Conservation (phyloP, 1,140 invertebrate genomes). For the Drosophila nannoptera region DNA sequence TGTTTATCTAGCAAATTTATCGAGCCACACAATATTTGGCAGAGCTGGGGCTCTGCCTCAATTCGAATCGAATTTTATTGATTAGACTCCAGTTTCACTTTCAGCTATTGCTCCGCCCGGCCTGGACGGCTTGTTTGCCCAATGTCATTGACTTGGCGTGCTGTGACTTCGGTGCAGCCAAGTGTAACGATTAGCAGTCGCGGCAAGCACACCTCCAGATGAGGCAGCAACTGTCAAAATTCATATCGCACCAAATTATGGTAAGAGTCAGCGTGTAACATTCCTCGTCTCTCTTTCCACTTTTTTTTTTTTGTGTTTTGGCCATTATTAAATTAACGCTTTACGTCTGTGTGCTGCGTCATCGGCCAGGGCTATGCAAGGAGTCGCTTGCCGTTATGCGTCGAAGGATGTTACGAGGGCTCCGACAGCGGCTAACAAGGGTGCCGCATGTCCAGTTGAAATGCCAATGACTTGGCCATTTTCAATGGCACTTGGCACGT, state of each 20-base stretch:
- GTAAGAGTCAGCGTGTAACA: slow-evolving; percentile 39
- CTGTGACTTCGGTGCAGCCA: slow-evolving; percentile 70
- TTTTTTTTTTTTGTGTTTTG: slow-evolving; percentile 43
- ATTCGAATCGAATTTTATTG: slow-evolving; percentile 48
- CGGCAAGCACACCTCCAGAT: slow-evolving; percentile 40
- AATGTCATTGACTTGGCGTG: slow-evolving; percentile 70
- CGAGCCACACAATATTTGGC: slow-evolving; percentile 46
- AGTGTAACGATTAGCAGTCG: slow-evolving; percentile 62
- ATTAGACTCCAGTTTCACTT: slow-evolving; percentile 60
- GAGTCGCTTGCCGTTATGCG: slow-evolving; percentile 66
- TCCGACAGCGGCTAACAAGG: slow-evolving; percentile 66
- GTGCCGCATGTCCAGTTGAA: slow-evolving; percentile 77
- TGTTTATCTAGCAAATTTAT: slow-evolving; percentile 71
- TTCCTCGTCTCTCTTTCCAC: background rate
- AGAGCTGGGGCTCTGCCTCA: slow-evolving; percentile 12
- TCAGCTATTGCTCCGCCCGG: slow-evolving; percentile 11
- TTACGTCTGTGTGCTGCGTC: slow-evolving; percentile 57
- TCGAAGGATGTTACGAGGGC: slow-evolving; percentile 72
- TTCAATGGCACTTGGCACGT: slow-evolving; percentile 73
- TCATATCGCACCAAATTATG: slow-evolving; percentile 63
- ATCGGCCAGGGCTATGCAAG: slow-evolving; percentile 34
- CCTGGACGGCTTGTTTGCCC: slow-evolving; percentile 43
- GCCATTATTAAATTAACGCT: slow-evolving; percentile 75
- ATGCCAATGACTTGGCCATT: slow-evolving; percentile 75
- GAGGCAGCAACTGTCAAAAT: slow-evolving; percentile 35